Base-by-base conservation (phyloP, 2,113 vertebrate species). In the Mellivora capensis region DNA sequence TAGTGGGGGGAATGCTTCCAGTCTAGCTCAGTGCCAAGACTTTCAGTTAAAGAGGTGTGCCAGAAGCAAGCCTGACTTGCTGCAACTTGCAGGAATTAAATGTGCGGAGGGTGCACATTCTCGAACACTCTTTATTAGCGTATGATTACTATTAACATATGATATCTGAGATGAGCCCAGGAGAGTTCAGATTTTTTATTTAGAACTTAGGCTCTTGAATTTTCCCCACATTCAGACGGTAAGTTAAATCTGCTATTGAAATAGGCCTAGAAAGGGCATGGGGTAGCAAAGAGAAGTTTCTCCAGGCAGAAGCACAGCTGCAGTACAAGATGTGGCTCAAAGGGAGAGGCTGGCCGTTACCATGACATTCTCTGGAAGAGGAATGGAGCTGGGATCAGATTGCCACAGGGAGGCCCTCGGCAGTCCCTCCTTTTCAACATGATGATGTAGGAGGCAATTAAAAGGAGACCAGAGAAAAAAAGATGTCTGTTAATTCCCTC, bases 351-450 rank as follows among this genome's bases (percentile, higher is more conserved):
- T 96, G 90, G 64, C 37, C 6, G 97, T 98, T 98, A 96, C 98
- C 94, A 98, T 96, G 97, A 97, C 97, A 97, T 77, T 97, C 77
- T 91, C 96, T 69, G 80, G 64, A 95, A 95, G 59, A 92, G 92
- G 52, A 96, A 95, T n/a, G 69, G 47, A 96, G 77, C 64, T 95
- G 76, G 84, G 94, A 98, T 97, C 94, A 93, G 79, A 87, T 15
- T 97, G 97, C 96, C 97, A 96, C 92, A 95, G 54, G 97, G 94
- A 98, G 90, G 64, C 18, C 74, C 71, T 93, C 42, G 7, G 81
- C 76, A 81, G 91, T 84, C 71, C 39, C 97, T 95, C 64, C 86
- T 92, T 93, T 93, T 93, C 21, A 97, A 94, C 92, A 93, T 54
- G 81, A 94, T 67, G 34, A 93, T 87, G 47, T 59, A 92, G 74